phyloP scores from a whole-genome alignment of 2,888 invertebrate species.

The Sturmia bella region DNA sequence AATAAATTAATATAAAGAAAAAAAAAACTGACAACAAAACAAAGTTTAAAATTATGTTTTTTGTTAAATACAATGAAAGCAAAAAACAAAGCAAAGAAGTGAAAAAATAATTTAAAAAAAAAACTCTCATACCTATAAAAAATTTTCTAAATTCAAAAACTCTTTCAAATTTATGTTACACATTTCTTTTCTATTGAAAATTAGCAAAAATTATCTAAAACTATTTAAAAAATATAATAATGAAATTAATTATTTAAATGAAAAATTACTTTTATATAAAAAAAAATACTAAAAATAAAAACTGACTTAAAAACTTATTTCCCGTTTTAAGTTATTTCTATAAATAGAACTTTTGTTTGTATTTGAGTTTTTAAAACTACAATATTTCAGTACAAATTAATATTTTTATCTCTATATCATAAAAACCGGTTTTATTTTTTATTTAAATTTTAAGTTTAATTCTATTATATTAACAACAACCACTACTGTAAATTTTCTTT shows the following conservation, averaged over 20 bases:
- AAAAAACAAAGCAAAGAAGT: constrained; percentile 16
- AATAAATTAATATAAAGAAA: constrained; percentile 58
- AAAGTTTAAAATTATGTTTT: constrained; percentile 59
- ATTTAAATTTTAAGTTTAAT: constrained; percentile 49
- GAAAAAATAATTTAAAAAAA: constrained; percentile 16
- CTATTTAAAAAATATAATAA: constrained; percentile 62
- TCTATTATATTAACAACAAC: constrained; percentile 32
- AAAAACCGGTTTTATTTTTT: constrained; percentile 40
- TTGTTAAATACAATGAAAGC: constrained; percentile 43
- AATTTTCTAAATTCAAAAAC: constrained; percentile 50
- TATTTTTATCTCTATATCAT: constrained; percentile 65
- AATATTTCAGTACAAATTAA: constrained; percentile 71
- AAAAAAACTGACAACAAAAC: constrained; percentile 47
- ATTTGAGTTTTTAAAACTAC: constrained; percentile 40
- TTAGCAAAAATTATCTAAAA: constrained; percentile 54
- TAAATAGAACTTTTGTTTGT: constrained; percentile 21
- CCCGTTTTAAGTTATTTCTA: background rate
- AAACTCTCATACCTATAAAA: constrained; percentile 26
- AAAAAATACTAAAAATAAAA: constrained; percentile 27
- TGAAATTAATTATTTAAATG: constrained; percentile 29
- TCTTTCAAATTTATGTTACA: constrained; percentile 52
- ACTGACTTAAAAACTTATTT: constrained; percentile 4
- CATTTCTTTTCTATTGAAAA: constrained; percentile 43
- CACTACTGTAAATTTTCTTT: constrained; percentile 67
- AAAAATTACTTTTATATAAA: constrained; percentile 64